phyloP scores from a whole-genome alignment of 2,797 vertebrate genomes.

The Craterocephalus amniculus region DNA sequence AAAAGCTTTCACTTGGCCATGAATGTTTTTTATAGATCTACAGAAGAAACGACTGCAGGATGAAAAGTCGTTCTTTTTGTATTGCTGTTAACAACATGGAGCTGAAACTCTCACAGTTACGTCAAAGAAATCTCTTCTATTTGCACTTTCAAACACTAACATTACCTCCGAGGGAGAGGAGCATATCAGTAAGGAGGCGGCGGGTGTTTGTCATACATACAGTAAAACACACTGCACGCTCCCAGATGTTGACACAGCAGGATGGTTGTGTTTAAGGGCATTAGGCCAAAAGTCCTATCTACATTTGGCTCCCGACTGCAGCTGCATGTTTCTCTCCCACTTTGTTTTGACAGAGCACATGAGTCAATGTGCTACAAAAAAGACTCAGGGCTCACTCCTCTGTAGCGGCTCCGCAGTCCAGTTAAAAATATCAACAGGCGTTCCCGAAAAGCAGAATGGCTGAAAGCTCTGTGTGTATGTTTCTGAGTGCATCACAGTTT shows the following conservation, averaged over 20 bases:
- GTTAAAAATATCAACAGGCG: slow-evolving; percentile 62
- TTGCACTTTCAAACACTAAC: neutral
- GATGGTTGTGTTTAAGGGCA: slow-evolving; percentile 33
- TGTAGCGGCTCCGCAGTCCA: neutral
- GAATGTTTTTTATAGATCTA: neutral
- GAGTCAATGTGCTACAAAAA: slow-evolving; percentile 34
- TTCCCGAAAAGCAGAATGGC: slow-evolving; percentile 30
- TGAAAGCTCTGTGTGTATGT: slow-evolving; percentile 5
- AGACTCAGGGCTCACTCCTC: slow-evolving; percentile 1
- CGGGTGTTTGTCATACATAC: slow-evolving; percentile 1
- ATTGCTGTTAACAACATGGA: no score
- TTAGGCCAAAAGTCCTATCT: slow-evolving; percentile 28
- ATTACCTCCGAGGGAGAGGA: slow-evolving; percentile 5
- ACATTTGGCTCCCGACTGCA: slow-evolving; percentile 13
- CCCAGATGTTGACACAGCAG: slow-evolving; percentile 38
- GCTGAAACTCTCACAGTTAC: no score
- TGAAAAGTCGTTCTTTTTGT: no score
- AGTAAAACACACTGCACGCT: slow-evolving; percentile 2
- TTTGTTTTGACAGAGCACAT: slow-evolving; percentile 55
- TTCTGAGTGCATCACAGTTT: slow-evolving; percentile 33
- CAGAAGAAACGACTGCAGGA: neutral
- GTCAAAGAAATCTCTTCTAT: neutral
- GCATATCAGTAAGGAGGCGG: neutral
- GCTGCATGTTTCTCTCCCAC: slow-evolving; percentile 35
- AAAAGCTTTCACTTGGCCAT: neutral